Conservation (phyloP, 2,113 vertebrate genomes). For the Eptesicus fuscus region DNA sequence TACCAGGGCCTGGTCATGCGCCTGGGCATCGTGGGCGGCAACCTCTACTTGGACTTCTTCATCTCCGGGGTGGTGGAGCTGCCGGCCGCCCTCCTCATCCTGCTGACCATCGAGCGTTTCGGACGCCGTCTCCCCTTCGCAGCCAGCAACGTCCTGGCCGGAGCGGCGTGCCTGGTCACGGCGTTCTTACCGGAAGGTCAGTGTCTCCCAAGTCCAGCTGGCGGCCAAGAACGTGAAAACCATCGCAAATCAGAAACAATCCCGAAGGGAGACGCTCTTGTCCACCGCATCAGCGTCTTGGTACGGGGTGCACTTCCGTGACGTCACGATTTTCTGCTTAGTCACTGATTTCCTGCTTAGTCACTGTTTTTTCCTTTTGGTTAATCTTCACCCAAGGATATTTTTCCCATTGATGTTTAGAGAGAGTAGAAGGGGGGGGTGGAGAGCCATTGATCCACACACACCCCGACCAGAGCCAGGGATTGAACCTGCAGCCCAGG, state of each 20-base stretch:
- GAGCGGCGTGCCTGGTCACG: constrained; percentile 87
- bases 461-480: too few relatives aligned
- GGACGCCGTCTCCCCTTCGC: constrained; percentile 92
- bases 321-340: too few relatives aligned
- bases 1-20: constrained; percentile 97
- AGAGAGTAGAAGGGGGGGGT: too few relatives aligned
- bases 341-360: too few relatives aligned
- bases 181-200: constrained; percentile 91
- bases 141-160: constrained; percentile 83
- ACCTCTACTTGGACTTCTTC: constrained; percentile 92
- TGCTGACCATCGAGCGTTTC: constrained; percentile 91
- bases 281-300: too few relatives aligned
- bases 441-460: too few relatives aligned
- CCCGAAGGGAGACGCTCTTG: too few relatives aligned
- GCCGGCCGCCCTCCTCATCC: constrained; percentile 89
- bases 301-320: too few relatives aligned
- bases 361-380: too few relatives aligned
- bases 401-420: too few relatives aligned
- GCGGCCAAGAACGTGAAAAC: background rate
- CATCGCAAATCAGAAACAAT: background rate
- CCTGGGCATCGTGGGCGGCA: constrained; percentile 89
- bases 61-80: constrained; percentile 91
- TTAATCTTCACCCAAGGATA: too few relatives aligned
- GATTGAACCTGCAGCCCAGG: too few relatives aligned
- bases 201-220: background rate